Percentiles rank a stretch among this genome's conserved stretches.
These are phyloP conservation scores for Setophaga kirtlandii DNA, from an alignment of 2,113 vertebrate species.

Conservation along the genomic window DNA sequence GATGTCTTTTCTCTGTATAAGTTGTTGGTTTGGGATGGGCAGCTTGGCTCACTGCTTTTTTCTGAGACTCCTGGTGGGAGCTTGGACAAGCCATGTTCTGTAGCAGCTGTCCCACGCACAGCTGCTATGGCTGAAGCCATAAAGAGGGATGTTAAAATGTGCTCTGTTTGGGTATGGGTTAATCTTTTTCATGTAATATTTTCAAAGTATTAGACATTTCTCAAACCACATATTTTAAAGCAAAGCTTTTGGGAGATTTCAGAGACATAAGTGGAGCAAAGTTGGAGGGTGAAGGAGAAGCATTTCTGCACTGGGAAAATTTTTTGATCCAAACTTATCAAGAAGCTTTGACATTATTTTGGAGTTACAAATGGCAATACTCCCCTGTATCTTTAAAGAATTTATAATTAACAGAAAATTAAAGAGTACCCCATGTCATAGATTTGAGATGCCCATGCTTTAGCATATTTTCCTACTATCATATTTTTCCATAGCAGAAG, in stretches of 20 bases:
- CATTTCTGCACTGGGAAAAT: neutral
- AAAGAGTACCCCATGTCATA: neutral
- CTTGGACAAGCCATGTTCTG: neutral
- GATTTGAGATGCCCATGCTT: neutral
- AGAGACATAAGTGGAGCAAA: neutral
- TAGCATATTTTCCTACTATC: neutral
- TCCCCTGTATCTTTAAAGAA: neutral
- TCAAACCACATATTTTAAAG: neutral
- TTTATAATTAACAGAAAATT: neutral
- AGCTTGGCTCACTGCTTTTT: neutral
- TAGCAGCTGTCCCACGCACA: neutral
- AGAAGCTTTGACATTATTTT: neutral
- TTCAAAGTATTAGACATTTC: neutral
- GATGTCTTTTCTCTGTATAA: rapidly evolving
- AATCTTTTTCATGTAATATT: neutral
- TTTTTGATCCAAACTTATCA: neutral
- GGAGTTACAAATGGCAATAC: neutral
- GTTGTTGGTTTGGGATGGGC: neutral
- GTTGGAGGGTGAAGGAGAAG: neutral
- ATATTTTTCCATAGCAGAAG: neutral
- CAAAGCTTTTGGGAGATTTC: neutral
- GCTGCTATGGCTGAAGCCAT: neutral
- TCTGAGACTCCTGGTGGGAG: neutral
- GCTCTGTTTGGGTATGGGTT: neutral
- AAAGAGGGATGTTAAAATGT: neutral